phyloP scores from a whole-genome alignment of 2,113 vertebrate genomes.

The Notothenia coriiceps region DNA sequence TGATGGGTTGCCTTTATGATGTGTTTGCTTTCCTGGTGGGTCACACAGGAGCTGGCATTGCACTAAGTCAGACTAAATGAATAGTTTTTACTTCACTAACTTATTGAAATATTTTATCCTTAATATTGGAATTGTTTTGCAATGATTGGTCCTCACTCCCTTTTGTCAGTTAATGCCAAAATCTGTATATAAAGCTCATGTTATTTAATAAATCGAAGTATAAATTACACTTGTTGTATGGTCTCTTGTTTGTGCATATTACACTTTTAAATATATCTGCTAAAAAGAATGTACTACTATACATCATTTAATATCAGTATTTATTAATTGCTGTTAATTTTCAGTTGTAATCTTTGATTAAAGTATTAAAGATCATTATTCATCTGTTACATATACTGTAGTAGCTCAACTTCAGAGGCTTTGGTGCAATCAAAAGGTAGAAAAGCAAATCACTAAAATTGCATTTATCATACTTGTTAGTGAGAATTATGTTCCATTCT shows the following conservation, averaged over 20 bases:
- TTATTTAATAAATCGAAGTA: constrained; percentile 11
- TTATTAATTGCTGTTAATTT: constrained; percentile 25
- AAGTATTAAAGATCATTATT: neutral
- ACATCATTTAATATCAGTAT: neutral
- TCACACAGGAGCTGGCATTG: constrained; percentile 45
- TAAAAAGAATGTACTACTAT: constrained; percentile 1
- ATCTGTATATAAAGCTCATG: constrained; percentile 11
- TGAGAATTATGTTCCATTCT: neutral
- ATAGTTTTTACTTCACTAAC: constrained; percentile 28
- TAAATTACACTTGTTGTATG: neutral
- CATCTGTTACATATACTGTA: no score
- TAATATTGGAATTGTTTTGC: neutral
- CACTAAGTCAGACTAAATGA: constrained; percentile 36
- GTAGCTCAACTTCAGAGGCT: neutral
- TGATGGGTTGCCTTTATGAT: constrained; percentile 11
- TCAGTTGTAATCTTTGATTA: constrained; percentile 12
- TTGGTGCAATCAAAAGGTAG: neutral
- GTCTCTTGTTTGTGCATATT: constrained; percentile 7
- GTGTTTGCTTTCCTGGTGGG: constrained; percentile 23
- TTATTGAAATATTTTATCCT: constrained; percentile 43
- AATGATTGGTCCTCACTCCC: neutral
- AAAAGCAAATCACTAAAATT: neutral
- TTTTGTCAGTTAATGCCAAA: neutral
- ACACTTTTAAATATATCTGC: constrained; percentile 50
- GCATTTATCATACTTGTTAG: neutral